phyloP scores from a whole-genome alignment of 2,888 invertebrate species.

The Hypomecis atomaria region DNA sequence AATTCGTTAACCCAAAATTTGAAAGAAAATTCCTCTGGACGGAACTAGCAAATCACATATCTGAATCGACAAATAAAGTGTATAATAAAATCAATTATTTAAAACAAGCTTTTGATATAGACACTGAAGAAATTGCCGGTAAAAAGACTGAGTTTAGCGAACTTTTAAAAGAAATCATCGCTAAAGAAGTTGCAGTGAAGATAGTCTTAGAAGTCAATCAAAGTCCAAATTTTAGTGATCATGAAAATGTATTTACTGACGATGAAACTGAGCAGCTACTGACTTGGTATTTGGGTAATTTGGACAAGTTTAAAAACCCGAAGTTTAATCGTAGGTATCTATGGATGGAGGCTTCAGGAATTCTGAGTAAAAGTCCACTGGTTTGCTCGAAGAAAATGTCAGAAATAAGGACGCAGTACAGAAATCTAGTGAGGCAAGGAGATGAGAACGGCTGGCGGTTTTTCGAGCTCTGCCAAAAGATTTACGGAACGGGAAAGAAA shows the following conservation, averaged over 20 bases:
- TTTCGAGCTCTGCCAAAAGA: conserved; percentile 72
- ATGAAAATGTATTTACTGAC: conserved; percentile 63
- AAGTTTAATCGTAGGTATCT: conserved; percentile 71
- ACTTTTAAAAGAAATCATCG: conserved; percentile 59
- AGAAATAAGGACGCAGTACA: conserved; percentile 70
- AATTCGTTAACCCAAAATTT: conserved; percentile 70
- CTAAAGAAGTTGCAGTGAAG: conserved; percentile 59
- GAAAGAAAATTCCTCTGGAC: conserved; percentile 74
- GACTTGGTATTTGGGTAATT: conserved; percentile 72
- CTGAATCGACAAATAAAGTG: conserved; percentile 62
- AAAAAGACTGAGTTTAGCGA: conserved; percentile 50
- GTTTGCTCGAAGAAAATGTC: conserved; percentile 77
- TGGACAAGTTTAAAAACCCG: conserved; percentile 77
- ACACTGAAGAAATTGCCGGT: conserved; percentile 49
- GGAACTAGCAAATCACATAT: conserved; percentile 62
- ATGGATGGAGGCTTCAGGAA: conserved; percentile 70
- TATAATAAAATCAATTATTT: conserved; percentile 73
- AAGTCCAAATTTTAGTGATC: conserved; percentile 46
- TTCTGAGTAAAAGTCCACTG: conserved; percentile 67
- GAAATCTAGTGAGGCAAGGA: conserved; percentile 68
- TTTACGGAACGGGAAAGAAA: conserved; percentile 76
- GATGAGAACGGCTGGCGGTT: conserved; percentile 67
- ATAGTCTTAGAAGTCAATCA: conserved; percentile 54
- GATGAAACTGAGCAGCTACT: conserved; percentile 66
- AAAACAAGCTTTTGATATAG: conserved; percentile 61